Evolutionary conservation across 1,140 invertebrate genomes (phyloP), one percentile per base, ranked within the genome.

Genomic region (Drosophila funebris): DNA sequence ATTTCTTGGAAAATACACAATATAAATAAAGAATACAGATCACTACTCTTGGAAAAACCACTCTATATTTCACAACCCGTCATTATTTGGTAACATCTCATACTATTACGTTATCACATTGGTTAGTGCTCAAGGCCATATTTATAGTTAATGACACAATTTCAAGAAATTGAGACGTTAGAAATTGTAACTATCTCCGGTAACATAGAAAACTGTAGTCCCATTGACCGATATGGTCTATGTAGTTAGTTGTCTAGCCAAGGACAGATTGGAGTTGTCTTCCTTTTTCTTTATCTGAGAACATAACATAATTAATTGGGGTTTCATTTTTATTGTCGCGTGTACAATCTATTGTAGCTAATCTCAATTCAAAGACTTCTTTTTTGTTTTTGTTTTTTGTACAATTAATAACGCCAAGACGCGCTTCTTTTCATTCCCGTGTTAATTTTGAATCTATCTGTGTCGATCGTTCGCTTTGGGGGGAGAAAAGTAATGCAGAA

Each of bases 201-300:
- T 36, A 46, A 46, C 33, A 39, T 4, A 48, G 31, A 24, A 48
- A 29, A 20, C 52, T 18, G 31, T 18, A 22, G 11, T 7, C 8
- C 37, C 24, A 33, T 52, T 81, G 78, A 82, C 78, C 78, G 78
- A 81, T 81, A 68, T 41, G 41, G 16, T 33, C 37, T 8, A n/a
- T n/a, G n/a, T n/a, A n/a, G n/a, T n/a, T n/a, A 11, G 16, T 39
- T 41, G 31, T 56, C 61, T 8, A 20, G 9, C 52, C 78, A 81
- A 81, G 78, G 78, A 62, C 68, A 79, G 16, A 39, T 14, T 20
- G 24, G 13, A 36, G 6, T 36, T 46, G 20, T 13, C 43, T 50
- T 16, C 16, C 14, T 8, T 57, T 33, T 37, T 18, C 14, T 33
- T 16, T 73, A 57, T 57, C 54, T 13, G 0, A 14, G 8, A 39